Percentiles rank a stretch among this genome's conserved stretches.
phyloP scores from a whole-genome alignment of 2,113 vertebrate genomes.

The Lepus americanus region DNA sequence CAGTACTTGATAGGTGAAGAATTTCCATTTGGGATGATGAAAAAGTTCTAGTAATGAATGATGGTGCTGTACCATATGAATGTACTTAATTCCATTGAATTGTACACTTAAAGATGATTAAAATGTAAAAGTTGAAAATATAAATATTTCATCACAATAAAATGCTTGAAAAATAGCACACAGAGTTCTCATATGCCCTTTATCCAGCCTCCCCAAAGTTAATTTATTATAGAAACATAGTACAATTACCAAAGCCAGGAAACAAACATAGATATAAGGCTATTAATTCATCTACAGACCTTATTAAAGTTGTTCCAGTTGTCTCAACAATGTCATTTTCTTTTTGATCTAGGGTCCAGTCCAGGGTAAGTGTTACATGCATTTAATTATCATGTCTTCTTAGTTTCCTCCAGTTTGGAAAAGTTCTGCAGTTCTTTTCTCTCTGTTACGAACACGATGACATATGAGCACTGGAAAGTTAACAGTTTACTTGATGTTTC shows the following conservation, averaged over 20 bases:
- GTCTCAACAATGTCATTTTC: background rate
- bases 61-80: background rate
- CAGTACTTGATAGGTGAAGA: background rate
- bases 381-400: slow-evolving; percentile 25
- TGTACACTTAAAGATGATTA: background rate
- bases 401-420: background rate
- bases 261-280: background rate
- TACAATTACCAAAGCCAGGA: background rate
- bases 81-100: background rate
- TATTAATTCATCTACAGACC: background rate
- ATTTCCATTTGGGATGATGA: background rate
- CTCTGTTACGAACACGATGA: background rate
- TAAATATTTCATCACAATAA: background rate
- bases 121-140: background rate
- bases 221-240: background rate
- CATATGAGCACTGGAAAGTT: background rate
- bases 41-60: background rate
- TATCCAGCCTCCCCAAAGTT: background rate
- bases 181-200: background rate
- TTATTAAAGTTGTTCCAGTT: background rate
- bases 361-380: background rate
- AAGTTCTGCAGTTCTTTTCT: background rate
- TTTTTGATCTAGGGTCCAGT: background rate
- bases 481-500: background rate
- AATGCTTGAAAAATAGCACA: background rate